Base-by-base conservation (phyloP, 2,888 invertebrate genomes). In the Drosophila borborema region DNA sequence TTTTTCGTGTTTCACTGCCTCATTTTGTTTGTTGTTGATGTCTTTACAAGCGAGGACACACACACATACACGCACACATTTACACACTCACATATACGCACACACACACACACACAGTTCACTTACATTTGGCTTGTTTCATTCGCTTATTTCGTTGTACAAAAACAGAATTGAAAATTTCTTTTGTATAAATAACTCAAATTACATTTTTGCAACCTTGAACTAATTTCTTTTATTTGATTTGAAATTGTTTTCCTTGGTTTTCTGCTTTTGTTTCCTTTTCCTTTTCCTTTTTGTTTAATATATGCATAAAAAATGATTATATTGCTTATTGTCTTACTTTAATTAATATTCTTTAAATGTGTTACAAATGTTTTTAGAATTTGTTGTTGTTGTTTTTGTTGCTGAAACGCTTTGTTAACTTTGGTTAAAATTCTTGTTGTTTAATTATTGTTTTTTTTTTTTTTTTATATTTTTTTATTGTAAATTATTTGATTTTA, bases 331-430 rank as follows among this genome's bases (percentile, higher is more conserved):
- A 68, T 64, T 61, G 56, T 65, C 60, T 74, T 66, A 75, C 41
- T 64, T 61, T 49, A 38, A 28, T 64, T 69, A 36, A 28, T 56
- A 8, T 16, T 31, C 28, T 41, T 49, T 59, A 46, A 77, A 73
- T 74, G 61, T 79, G 64, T 62, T 77, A 77, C 74, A 77, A 77
- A 77, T 77, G 62, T 78, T 76, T 41, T 74, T 62, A 31, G 34
- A 64, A 54, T 74, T 51, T 56, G 66, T 53, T 56, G 18, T 40
- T 60, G 16, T 72, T 49, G 10, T 49, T 62, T 74, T 80, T 82
- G 83, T 84, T 82, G 80, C 86, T 86, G 90, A 86, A 86, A 89
- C 86, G 89, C 86, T 83, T 80, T 90, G 86, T 86, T 86, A 86
- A 89, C 88, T 89, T 80, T 82, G 79, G 64, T 78, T 78, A 76